phyloP scores from a whole-genome alignment of 1,140 invertebrate species.

The Octopus sinensis region DNA sequence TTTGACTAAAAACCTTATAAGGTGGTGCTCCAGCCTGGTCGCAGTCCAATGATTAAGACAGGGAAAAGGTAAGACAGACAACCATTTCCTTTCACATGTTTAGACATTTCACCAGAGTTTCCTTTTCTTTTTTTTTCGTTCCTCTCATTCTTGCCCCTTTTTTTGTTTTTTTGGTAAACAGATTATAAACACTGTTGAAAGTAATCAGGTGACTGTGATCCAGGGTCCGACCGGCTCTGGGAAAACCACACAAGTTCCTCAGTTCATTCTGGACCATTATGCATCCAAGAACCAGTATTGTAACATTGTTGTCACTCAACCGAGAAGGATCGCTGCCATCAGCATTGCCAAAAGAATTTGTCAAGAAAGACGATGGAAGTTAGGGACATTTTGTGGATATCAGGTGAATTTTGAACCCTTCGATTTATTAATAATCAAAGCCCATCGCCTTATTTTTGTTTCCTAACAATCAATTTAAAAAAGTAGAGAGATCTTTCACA shows the following conservation, averaged over 20 bases:
- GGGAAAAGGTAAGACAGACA: too few relatives aligned
- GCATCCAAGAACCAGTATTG: conserved; percentile 47
- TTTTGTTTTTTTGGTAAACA: conserved; percentile 16
- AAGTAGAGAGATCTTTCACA: too few relatives aligned
- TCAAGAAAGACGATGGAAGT: conserved; percentile 47
- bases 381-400: conserved; percentile 54
- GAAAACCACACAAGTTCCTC: conserved; percentile 57
- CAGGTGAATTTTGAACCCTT: conserved; percentile 40
- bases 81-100: too few relatives aligned
- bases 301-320: conserved; percentile 58
- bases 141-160: too few relatives aligned
- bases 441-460: too few relatives aligned
- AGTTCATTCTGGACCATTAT: conserved; percentile 55
- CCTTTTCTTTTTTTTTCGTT: not conserved
- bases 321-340: conserved; percentile 55
- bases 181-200: conserved; percentile 58
- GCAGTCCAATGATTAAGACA: too few relatives aligned
- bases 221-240: conserved; percentile 54
- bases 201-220: conserved; percentile 52
- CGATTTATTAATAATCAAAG: too few relatives aligned
- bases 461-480: too few relatives aligned
- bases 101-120: not conserved
- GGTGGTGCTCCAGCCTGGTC: too few relatives aligned
- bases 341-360: conserved; percentile 53
- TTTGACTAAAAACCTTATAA: too few relatives aligned